Evolutionary conservation across 2,888 invertebrate species (phyloP).

Genomic region (Acanthosepion pharaonis): DNA sequence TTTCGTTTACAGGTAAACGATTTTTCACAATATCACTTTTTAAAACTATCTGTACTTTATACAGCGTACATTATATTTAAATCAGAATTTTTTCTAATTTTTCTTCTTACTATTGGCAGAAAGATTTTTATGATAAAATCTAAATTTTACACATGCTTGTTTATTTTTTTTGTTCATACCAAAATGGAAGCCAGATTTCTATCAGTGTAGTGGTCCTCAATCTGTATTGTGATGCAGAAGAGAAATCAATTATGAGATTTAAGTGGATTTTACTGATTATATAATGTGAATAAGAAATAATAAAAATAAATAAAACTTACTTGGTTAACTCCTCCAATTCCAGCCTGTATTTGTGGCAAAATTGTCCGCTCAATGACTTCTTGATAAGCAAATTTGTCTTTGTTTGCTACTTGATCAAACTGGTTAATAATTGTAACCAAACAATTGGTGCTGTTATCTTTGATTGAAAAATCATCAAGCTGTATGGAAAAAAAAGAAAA

Average conservation of each 20-base stretch:
- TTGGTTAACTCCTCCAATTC: conserved; percentile 79
- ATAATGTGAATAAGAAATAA: background rate
- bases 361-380: conserved; percentile 74
- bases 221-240: background rate
- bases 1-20: too few species aligned
- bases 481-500: conserved; percentile 64
- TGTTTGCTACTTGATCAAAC: conserved; percentile 73
- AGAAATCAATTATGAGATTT: background rate
- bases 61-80: too few species aligned
- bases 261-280: background rate
- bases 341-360: conserved; percentile 80
- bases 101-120: too few species aligned
- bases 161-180: too few species aligned
- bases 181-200: too few species aligned
- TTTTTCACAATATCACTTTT: too few species aligned
- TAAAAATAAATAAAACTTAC: conserved; percentile 54
- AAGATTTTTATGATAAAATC: too few species aligned
- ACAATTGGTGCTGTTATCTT: conserved; percentile 85
- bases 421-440: conserved; percentile 82
- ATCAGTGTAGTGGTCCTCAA: too few species aligned
- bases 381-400: conserved; percentile 77
- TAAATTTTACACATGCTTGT: too few species aligned
- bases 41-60: too few species aligned
- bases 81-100: too few species aligned
- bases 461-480: conserved; percentile 88